phyloP scores from a whole-genome alignment of 2,797 vertebrate genomes.

The Sitta carolinensis region DNA sequence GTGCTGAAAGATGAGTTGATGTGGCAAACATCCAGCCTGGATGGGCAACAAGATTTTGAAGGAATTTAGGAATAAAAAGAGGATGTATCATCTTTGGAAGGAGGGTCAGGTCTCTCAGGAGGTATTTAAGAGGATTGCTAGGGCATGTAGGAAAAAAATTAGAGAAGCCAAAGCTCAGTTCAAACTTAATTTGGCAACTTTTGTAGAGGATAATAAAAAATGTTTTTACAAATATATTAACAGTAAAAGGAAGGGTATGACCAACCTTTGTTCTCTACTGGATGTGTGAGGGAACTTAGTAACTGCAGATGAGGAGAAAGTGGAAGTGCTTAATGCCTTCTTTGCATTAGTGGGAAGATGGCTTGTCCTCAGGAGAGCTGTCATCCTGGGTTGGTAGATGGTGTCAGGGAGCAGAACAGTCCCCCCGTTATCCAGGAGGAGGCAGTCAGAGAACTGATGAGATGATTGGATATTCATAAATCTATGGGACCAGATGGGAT shows the following conservation, averaged over 20 bases:
- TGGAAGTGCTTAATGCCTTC: neutral
- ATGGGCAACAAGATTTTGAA: neutral
- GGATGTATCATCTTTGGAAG: neutral
- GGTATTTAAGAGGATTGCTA: neutral
- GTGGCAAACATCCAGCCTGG: neutral
- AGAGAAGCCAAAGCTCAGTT: neutral
- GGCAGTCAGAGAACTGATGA: neutral
- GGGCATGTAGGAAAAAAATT: no score
- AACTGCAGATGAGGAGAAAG: neutral
- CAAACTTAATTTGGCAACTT: neutral
- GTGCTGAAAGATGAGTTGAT: accelerated
- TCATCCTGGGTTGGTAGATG: neutral
- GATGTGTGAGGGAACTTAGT: neutral
- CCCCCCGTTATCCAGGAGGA: neutral
- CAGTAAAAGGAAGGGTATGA: neutral
- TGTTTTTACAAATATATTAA: neutral
- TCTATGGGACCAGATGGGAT: neutral
- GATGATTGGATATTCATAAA: neutral
- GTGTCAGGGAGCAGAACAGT: neutral
- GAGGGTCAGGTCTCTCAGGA: neutral
- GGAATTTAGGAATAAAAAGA: neutral
- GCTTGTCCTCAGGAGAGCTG: neutral
- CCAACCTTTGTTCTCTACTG: no score
- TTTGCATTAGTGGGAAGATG: neutral
- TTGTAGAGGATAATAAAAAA: neutral